Conservation (phyloP, 1,140 invertebrate genomes). For the Frieseomelitta varia region DNA sequence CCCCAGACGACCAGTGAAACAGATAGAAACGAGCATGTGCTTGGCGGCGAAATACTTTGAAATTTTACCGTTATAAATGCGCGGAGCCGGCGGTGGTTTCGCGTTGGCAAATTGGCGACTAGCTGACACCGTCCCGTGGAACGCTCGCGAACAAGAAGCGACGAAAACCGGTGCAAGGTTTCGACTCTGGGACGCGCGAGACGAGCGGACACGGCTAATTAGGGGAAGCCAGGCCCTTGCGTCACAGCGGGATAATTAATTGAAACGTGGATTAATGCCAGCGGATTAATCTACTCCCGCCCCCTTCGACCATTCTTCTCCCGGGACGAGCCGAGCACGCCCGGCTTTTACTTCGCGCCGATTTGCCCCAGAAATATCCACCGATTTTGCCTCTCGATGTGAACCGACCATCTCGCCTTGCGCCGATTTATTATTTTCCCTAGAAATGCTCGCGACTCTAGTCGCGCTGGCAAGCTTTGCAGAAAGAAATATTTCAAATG, state of each 20-base stretch:
- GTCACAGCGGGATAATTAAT: constrained; percentile 76
- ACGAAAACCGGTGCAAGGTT: constrained; percentile 75
- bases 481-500: too few relatives aligned
- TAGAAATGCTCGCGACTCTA: too few relatives aligned
- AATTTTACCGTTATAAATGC: constrained; percentile 69
- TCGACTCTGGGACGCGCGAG: constrained; percentile 74
- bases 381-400: not conserved
- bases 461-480: too few relatives aligned
- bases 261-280: constrained; percentile 77
- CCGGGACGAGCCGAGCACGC: not conserved
- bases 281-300: constrained; percentile 66
- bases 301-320: not conserved
- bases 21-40: not conserved
- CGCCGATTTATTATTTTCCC: too few relatives aligned
- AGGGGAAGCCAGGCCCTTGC: constrained; percentile 66
- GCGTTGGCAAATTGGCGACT: constrained; percentile 76
- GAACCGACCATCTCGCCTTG: too few relatives aligned
- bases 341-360: too few relatives aligned
- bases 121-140: constrained; percentile 32
- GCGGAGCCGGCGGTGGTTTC: constrained; percentile 59
- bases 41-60: constrained; percentile 27
- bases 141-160: not conserved
- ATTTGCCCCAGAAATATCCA: not conserved
- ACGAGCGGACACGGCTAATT: constrained; percentile 73
- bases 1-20: not conserved